These are phyloP conservation scores for Sarcophaga caerulescens DNA, from an alignment of 2,888 invertebrate species.

Conservation along the genomic window DNA sequence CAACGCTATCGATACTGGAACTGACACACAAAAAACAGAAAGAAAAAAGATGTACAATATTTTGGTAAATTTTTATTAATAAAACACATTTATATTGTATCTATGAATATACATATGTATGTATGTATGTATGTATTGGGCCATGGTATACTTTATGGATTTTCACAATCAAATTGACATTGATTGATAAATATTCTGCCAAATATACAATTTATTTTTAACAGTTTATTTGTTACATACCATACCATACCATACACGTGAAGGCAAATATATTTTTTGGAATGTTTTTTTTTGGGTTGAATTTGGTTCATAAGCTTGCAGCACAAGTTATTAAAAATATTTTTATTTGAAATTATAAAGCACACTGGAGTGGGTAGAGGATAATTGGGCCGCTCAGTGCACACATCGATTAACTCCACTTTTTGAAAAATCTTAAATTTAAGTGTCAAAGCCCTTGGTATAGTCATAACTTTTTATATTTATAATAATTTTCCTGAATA, in stretches of 20 bases:
- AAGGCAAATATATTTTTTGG: not conserved
- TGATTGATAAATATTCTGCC: slow-evolving; percentile 60
- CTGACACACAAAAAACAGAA: slow-evolving; percentile 2
- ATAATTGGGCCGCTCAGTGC: too few relatives aligned
- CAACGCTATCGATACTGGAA: slow-evolving; percentile 26
- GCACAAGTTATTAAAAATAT: not conserved
- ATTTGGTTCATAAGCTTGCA: not conserved
- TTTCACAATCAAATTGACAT: slow-evolving; percentile 55
- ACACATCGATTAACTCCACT: too few relatives aligned
- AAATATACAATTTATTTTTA: slow-evolving; percentile 4
- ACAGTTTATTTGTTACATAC: not conserved
- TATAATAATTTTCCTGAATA: too few relatives aligned
- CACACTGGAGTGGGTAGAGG: fast-evolving
- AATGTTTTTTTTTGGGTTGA: not conserved
- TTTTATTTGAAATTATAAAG: not conserved
- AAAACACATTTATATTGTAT: not conserved
- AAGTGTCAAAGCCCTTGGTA: too few relatives aligned
- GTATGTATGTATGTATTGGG: not conserved
- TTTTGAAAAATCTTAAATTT: too few relatives aligned
- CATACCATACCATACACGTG: not conserved
- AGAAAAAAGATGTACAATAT: not conserved
- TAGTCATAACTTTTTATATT: too few relatives aligned
- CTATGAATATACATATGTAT: not conserved
- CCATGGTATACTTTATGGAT: slow-evolving; percentile 50
- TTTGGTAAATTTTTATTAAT: not conserved